Conservation (phyloP, 2,888 invertebrate species). For the Tiliacea citrago region DNA sequence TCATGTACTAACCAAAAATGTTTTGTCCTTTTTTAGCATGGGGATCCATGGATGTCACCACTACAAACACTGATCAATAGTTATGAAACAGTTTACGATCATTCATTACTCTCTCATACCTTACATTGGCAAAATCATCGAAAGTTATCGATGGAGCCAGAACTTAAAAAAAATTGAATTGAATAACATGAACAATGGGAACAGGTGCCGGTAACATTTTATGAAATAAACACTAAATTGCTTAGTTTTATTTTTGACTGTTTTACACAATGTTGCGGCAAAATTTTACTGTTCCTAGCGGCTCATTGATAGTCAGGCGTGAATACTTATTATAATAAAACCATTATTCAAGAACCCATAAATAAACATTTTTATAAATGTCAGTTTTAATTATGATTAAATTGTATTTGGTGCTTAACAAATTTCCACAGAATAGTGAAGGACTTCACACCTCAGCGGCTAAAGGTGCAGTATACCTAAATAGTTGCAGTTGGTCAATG, state of each 20-base stretch:
- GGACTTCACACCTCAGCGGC: neutral
- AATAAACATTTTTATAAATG: too few species aligned
- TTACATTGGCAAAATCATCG: too few species aligned
- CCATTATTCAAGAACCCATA: neutral
- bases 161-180: too few species aligned
- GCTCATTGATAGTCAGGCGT: constrained; percentile 4
- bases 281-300: constrained; percentile 11
- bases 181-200: constrained; percentile 7
- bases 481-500: constrained; percentile 7
- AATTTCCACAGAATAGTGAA: neutral
- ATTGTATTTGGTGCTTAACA: neutral
- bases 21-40: too few species aligned
- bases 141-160: too few species aligned
- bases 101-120: too few species aligned
- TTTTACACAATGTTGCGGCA: constrained; percentile 7
- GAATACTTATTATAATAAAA: neutral
- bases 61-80: too few species aligned
- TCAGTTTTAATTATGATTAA: neutral
- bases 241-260: constrained; percentile 14
- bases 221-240: constrained; percentile 25
- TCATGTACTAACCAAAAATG: too few species aligned
- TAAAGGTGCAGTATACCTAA: neutral
- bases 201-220: constrained; percentile 44
- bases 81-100: too few species aligned
- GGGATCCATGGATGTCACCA: too few species aligned